Evolutionary conservation across 2,113 vertebrate species (phyloP).

Genomic region (Melanerpes aurifrons): DNA sequence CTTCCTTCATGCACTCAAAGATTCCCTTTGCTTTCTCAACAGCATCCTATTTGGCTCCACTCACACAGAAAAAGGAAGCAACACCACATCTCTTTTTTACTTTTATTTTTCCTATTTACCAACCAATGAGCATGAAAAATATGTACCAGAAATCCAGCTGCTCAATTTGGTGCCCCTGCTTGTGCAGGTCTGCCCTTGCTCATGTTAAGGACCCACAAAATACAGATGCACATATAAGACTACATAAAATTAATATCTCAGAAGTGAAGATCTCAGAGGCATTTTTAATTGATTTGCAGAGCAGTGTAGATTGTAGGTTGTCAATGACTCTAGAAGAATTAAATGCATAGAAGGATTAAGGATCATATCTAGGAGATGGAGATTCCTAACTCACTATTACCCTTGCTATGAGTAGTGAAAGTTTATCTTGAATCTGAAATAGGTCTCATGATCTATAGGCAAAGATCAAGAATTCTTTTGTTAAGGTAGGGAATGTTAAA

Average conservation of each 20-base stretch:
- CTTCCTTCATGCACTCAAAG: background rate
- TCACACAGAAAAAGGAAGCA: background rate
- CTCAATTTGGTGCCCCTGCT: background rate
- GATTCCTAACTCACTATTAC: background rate
- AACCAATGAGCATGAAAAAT: background rate
- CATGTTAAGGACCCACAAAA: background rate
- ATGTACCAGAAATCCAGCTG: background rate
- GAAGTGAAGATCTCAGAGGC: background rate
- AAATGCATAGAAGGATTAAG: background rate
- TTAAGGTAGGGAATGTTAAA: background rate
- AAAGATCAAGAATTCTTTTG: background rate
- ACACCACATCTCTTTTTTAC: no score
- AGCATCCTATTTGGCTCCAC: background rate
- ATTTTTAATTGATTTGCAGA: background rate
- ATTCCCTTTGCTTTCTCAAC: background rate
- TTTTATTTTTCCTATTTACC: background rate
- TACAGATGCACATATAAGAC: no score
- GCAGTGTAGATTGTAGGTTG: background rate
- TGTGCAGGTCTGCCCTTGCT: background rate
- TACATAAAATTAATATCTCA: rapidly evolving
- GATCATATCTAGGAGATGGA: background rate
- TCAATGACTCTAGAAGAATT: background rate
- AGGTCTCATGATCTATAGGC: background rate
- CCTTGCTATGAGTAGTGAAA: background rate
- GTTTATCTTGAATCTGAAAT: background rate